Evolutionary conservation across 1,140 invertebrate genomes (phyloP).

Genomic region (Brachystomella parvula): DNA sequence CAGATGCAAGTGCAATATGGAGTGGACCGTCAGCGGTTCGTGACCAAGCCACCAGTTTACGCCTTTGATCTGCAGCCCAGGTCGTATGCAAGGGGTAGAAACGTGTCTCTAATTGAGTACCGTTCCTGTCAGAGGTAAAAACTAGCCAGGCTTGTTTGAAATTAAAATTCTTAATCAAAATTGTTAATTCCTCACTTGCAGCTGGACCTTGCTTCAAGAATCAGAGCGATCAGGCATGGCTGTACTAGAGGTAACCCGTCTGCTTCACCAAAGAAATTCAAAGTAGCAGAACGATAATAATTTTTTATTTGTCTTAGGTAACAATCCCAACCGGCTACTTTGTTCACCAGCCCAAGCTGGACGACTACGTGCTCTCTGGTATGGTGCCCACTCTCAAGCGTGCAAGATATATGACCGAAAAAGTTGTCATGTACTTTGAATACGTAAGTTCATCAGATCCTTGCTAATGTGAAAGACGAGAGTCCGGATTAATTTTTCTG

Average conservation of each 20-base stretch:
- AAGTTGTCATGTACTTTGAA: constrained; percentile 90
- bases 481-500: not conserved
- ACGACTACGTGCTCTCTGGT: constrained; percentile 65
- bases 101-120: constrained; percentile 84
- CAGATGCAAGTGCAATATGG: constrained; percentile 93
- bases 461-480: not conserved
- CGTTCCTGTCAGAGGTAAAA: constrained; percentile 69
- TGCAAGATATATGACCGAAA: constrained; percentile 69
- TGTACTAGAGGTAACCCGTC: constrained; percentile 59
- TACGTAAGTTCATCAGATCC: constrained; percentile 57
- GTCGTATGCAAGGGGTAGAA: constrained; percentile 73
- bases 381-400: constrained; percentile 69
- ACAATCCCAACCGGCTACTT: constrained; percentile 88
- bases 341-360: constrained; percentile 80
- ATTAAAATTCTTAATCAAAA: not conserved
- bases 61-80: constrained; percentile 65
- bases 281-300: not conserved
- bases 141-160: not conserved
- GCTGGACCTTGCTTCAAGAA: constrained; percentile 41
- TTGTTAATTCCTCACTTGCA: constrained; percentile 40
- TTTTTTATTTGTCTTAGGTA: constrained; percentile 43
- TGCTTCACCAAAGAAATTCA: not conserved
- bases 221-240: constrained; percentile 68
- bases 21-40: constrained; percentile 76
- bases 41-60: constrained; percentile 69